Evolutionary conservation across 2,797 vertebrate genomes (phyloP).

Genomic region (Hafferia zeledoni): DNA sequence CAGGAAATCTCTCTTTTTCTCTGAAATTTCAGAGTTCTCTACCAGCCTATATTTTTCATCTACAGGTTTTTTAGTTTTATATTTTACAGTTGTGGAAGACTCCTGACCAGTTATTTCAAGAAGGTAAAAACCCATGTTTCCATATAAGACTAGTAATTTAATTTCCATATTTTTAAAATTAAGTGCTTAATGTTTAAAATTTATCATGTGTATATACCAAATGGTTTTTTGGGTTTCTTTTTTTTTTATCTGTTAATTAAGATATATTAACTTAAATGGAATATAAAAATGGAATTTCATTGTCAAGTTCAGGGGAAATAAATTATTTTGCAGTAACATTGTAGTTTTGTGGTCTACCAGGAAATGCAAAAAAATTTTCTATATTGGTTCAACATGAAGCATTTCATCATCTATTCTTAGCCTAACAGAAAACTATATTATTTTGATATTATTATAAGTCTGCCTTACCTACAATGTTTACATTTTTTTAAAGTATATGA

Average conservation of each 20-base stretch:
- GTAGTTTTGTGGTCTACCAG: not conserved
- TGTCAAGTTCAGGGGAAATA: not conserved
- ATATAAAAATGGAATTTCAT: not conserved
- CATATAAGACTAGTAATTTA: not conserved
- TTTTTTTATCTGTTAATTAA: not conserved
- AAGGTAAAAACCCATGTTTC: not conserved
- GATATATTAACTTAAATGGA: not conserved
- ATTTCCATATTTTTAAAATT: not conserved
- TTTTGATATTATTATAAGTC: not conserved
- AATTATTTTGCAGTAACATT: not conserved
- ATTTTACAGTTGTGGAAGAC: not conserved
- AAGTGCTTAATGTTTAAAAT: not conserved
- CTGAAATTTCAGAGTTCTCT: not conserved
- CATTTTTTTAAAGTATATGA: not conserved
- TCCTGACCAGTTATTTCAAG: not conserved
- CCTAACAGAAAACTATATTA: not conserved
- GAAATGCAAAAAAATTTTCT: not conserved
- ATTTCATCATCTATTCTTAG: not conserved
- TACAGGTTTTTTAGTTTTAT: not conserved
- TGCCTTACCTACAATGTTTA: not conserved
- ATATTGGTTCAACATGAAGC: not conserved
- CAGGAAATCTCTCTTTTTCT: not conserved
- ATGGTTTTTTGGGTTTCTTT: not conserved
- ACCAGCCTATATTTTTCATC: not conserved
- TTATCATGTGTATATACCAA: not conserved